Percentiles rank a stretch among this genome's conserved stretches.
phyloP scores from a whole-genome alignment of 2,888 invertebrate species.

The Eupithecia centaureata region DNA sequence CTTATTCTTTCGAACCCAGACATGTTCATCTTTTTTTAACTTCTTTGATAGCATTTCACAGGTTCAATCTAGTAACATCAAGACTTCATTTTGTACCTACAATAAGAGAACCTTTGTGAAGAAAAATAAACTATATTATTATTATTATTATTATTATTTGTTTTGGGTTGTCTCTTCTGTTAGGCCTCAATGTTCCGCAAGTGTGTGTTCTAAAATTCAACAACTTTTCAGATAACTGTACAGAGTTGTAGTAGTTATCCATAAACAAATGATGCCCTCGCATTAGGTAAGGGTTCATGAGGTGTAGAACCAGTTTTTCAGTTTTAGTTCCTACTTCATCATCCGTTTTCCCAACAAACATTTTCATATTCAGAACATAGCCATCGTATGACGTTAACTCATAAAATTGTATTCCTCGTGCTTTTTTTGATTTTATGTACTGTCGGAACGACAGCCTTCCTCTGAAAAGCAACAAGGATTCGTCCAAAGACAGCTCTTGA shows the following conservation, averaged over 20 bases:
- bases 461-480: conserved; percentile 44
- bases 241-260: conserved; percentile 44
- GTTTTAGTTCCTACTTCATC: conserved; percentile 21
- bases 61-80: too few relatives aligned
- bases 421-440: conserved; percentile 33
- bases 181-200: conserved; percentile 36
- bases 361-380: conserved; percentile 46
- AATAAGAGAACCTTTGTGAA: too few relatives aligned
- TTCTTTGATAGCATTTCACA: conserved; percentile 29
- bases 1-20: conserved; percentile 37
- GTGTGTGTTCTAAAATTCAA: conserved; percentile 38
- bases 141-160: too few relatives aligned
- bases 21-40: conserved; percentile 37
- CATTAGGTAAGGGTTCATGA: conserved; percentile 39
- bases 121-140: too few relatives aligned
- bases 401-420: conserved; percentile 47
- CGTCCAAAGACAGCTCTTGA: conserved; percentile 45
- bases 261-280: conserved; percentile 39
- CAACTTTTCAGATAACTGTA: conserved; percentile 36
- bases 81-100: too few relatives aligned
- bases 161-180: conserved; percentile 23
- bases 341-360: conserved; percentile 45
- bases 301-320: conserved; percentile 26
- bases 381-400: conserved; percentile 45
- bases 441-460: conserved; percentile 34